A percentile compares a stretch with the other conserved stretches of the same genome.
Evolutionary conservation across 2,797 vertebrate species (phyloP).

Genomic region (Arvicola amphibius): DNA sequence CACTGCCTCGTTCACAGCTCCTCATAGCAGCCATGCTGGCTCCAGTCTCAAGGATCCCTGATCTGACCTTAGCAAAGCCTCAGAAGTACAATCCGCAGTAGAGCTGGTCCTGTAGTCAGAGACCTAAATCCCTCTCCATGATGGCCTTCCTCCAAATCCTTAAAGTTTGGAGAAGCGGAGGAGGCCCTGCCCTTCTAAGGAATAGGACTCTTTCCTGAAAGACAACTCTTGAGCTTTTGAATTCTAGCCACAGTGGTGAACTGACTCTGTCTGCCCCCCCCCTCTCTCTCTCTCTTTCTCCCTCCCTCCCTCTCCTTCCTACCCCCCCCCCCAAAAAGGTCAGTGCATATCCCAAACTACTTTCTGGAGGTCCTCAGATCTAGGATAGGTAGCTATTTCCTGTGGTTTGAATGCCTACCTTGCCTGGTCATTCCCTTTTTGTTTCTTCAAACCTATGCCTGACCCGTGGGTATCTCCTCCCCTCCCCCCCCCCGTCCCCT

Average conservation of each 20-base stretch:
- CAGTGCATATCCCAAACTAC: neutral
- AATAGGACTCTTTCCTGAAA: neutral
- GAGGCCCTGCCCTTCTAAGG: neutral
- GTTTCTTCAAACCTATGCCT: neutral
- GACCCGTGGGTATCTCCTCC: neutral
- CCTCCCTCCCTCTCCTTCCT: too few relatives aligned
- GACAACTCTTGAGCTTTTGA: neutral
- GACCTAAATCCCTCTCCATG: neutral
- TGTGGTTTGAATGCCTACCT: neutral
- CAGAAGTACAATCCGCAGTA: neutral
- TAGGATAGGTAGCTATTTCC: neutral
- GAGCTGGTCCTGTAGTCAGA: neutral
- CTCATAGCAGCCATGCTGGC: neutral
- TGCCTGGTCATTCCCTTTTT: rapidly evolving
- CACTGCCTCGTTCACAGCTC: neutral
- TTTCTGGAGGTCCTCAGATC: neutral
- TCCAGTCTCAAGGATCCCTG: neutral
- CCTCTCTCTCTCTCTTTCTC: neutral
- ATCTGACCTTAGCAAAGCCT: neutral
- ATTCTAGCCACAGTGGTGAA: neutral
- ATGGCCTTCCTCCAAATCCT: neutral
- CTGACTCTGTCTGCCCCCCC: neutral
- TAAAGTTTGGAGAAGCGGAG: neutral
- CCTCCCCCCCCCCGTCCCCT: neutral
- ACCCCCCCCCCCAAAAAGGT: neutral